Conservation (phyloP, 2,113 vertebrate genomes). For the Phocoena sinus region DNA sequence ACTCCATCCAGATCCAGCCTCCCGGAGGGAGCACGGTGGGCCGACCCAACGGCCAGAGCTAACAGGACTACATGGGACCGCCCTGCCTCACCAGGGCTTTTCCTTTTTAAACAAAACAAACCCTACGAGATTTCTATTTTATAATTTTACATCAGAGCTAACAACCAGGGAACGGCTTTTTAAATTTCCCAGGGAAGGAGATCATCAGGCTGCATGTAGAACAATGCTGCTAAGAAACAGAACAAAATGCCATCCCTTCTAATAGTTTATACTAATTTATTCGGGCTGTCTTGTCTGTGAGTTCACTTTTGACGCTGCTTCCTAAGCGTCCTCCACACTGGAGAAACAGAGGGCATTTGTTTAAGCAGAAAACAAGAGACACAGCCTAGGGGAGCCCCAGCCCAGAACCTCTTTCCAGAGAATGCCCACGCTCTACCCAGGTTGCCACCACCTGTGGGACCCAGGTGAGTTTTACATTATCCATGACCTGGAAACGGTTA, state of each 20-base stretch:
- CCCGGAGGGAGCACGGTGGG: slow-evolving; percentile 87
- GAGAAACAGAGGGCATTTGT: slow-evolving; percentile 65
- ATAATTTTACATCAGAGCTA: slow-evolving; percentile 83
- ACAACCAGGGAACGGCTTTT: slow-evolving; percentile 77
- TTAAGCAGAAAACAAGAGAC: slow-evolving; percentile 45
- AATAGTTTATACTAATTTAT: slow-evolving; percentile 83
- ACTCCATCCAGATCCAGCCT: slow-evolving; percentile 89
- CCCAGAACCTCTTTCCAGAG: slow-evolving; percentile 19
- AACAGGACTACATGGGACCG: slow-evolving; percentile 75
- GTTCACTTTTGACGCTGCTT: slow-evolving; percentile 78
- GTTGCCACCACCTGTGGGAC: neutral
- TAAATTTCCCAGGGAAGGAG: slow-evolving; percentile 78
- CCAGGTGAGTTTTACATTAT: neutral
- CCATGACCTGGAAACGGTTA: neutral
- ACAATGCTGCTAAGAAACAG: slow-evolving; percentile 77
- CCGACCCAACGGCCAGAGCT: slow-evolving; percentile 89
- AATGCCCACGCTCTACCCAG: neutral
- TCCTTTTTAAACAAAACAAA: slow-evolving; percentile 82
- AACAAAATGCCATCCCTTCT: slow-evolving; percentile 76
- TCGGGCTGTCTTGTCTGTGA: slow-evolving; percentile 78
- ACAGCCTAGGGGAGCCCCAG: neutral
- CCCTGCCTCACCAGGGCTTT: slow-evolving; percentile 78
- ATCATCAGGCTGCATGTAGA: slow-evolving; percentile 77
- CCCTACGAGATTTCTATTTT: slow-evolving; percentile 84
- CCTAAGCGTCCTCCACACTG: slow-evolving; percentile 62